phyloP scores from a whole-genome alignment of 2,797 vertebrate species.

The Sebastes variabilis region DNA sequence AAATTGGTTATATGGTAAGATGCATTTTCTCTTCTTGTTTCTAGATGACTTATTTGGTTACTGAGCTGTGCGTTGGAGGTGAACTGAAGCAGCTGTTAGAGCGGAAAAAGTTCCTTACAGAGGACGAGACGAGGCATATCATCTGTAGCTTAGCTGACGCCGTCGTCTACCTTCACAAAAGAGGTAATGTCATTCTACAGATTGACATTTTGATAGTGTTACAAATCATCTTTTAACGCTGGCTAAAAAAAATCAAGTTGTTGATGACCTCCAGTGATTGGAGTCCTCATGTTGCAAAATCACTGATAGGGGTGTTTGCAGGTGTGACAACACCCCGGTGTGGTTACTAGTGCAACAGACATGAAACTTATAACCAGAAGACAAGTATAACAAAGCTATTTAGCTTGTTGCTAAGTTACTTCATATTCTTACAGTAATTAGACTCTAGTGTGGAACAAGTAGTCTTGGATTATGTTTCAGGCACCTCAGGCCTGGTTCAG shows the following conservation, averaged over 20 bases:
- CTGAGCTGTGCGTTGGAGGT: conserved; percentile 88
- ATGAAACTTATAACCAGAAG: background rate
- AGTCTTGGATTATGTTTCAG: background rate
- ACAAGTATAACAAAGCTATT: background rate
- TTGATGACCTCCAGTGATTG: background rate
- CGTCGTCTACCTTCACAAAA: conserved; percentile 87
- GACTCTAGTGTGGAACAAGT: background rate
- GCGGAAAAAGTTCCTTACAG: conserved; percentile 82
- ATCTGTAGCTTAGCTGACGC: conserved; percentile 86
- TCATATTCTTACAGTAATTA: background rate
- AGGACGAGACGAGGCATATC: conserved; percentile 87
- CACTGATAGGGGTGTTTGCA: background rate
- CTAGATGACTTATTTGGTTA: conserved; percentile 89
- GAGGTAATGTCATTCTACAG: conserved; percentile 65
- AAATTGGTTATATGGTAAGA: conserved; percentile 19
- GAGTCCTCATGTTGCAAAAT: background rate
- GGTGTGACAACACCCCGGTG: background rate
- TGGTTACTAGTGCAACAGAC: background rate
- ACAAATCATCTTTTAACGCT: background rate
- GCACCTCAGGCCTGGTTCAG: background rate
- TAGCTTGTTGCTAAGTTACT: background rate
- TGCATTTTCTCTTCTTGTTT: conserved; percentile 42
- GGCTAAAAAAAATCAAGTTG: background rate
- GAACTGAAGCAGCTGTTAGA: conserved; percentile 85
- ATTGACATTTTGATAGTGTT: conserved; percentile 10